Evolutionary conservation across 2,888 invertebrate genomes (phyloP).

Genomic region (Chamaedrilus cognettii): DNA sequence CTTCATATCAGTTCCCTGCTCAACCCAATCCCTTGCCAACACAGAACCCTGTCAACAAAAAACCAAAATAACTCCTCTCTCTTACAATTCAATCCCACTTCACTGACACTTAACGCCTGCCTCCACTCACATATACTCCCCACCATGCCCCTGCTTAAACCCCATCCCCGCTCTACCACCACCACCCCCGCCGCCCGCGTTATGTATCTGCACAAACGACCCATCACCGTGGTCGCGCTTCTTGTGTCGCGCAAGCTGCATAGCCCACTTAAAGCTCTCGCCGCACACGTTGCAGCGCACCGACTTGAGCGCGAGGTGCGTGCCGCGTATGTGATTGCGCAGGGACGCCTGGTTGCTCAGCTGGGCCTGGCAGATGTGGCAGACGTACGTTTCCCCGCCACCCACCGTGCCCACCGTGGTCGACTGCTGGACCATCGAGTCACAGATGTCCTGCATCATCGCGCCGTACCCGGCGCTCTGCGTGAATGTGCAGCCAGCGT

Average conservation of each 20-base stretch:
- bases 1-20: too few relatives aligned
- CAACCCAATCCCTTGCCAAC: too few relatives aligned
- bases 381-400: constrained; percentile 10
- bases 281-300: constrained; percentile 29
- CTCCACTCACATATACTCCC: too few relatives aligned
- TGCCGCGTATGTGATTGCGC: constrained; percentile 30
- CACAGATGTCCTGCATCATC: constrained; percentile 23
- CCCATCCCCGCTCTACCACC: neutral
- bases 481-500: too few relatives aligned
- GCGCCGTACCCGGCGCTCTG: constrained; percentile 8
- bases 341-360: constrained; percentile 25
- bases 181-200: neutral
- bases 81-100: too few relatives aligned
- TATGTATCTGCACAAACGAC: constrained; percentile 21
- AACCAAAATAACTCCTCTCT: too few relatives aligned
- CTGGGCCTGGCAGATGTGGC: constrained; percentile 28
- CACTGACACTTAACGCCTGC: too few relatives aligned
- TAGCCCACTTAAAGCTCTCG: constrained; percentile 31
- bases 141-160: too few relatives aligned
- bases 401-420: too few relatives aligned
- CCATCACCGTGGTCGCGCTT: constrained; percentile 27
- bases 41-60: too few relatives aligned
- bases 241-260: constrained; percentile 29
- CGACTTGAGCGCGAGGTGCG: constrained; percentile 25
- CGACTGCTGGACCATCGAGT: constrained; percentile 22